phyloP scores from a whole-genome alignment of 2,888 invertebrate genomes.

The Tetragnatha montana region DNA sequence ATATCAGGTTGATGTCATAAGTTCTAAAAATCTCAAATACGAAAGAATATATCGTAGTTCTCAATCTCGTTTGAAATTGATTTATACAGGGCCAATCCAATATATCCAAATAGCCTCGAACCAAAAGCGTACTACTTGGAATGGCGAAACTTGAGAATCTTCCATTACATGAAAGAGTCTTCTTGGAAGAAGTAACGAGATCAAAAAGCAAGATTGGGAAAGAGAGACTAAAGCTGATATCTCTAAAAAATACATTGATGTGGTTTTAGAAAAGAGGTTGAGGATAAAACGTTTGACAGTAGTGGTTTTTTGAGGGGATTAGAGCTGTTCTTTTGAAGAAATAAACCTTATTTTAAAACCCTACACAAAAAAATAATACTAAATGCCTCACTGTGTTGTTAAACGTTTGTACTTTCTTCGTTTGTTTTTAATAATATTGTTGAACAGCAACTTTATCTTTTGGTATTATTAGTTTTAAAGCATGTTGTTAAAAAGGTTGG shows the following conservation, averaged over 20 bases:
- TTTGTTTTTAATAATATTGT: no score
- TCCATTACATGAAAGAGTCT: neutral
- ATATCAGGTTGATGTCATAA: neutral
- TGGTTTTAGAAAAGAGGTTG: neutral
- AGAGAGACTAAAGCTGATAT: neutral
- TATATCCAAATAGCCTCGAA: neutral
- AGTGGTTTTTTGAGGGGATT: no score
- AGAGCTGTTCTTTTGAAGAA: no score
- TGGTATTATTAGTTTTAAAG: no score
- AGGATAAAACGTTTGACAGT: no score
- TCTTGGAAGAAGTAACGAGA: neutral
- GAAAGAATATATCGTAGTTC: neutral
- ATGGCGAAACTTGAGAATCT: neutral
- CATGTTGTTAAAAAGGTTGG: no score
- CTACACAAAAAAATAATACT: no score
- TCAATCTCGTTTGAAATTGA: neutral
- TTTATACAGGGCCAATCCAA: neutral
- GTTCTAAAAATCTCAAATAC: neutral
- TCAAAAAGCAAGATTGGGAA: neutral
- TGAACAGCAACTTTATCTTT: no score
- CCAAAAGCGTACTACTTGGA: neutral
- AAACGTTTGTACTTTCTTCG: no score
- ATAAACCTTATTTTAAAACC: no score
- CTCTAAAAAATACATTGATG: neutral
- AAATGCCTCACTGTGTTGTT: no score